A percentile compares a stretch with the other conserved stretches of the same genome.
phyloP scores from a whole-genome alignment of 2,113 vertebrate genomes.

The Megaceryle torquata region DNA sequence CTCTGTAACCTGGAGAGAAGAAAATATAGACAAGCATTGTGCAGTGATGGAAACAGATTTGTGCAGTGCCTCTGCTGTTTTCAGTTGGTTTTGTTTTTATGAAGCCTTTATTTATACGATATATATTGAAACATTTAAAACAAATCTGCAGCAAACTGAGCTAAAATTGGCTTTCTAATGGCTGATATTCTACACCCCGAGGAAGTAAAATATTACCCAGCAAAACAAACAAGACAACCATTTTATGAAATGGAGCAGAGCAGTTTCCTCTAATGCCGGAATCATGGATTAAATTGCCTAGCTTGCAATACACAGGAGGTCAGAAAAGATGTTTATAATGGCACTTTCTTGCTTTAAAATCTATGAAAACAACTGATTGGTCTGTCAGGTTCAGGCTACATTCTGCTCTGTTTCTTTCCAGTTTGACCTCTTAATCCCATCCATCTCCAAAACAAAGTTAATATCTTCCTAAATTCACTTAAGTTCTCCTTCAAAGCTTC shows the following conservation, averaged over 20 bases:
- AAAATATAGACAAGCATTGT: neutral
- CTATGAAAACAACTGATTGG: slow-evolving; percentile 16
- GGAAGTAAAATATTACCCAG: slow-evolving; percentile 1
- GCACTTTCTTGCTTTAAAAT: slow-evolving; percentile 35
- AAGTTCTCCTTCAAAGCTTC: neutral
- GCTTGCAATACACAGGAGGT: slow-evolving; percentile 10
- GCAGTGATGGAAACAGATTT: neutral
- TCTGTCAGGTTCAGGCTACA: slow-evolving; percentile 3
- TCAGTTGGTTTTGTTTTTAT: neutral
- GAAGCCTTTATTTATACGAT: neutral
- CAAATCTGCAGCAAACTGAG: neutral
- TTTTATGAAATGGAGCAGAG: neutral
- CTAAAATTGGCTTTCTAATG: neutral
- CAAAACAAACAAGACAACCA: slow-evolving; percentile 25
- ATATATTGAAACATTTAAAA: neutral
- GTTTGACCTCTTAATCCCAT: slow-evolving; percentile 42
- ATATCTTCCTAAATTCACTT: slow-evolving; percentile 23
- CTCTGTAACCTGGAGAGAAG: neutral
- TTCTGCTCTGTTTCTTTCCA: slow-evolving; percentile 36
- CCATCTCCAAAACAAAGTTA: slow-evolving; percentile 15
- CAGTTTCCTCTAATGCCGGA: slow-evolving; percentile 10
- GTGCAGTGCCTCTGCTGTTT: neutral
- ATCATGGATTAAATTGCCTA: slow-evolving; percentile 2
- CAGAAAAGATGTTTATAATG: slow-evolving; percentile 33
- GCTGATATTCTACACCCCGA: neutral